Evolutionary conservation across 2,113 vertebrate species (phyloP), one percentile per base, ranked within the genome.

Genomic region (Furnarius figulus): DNA sequence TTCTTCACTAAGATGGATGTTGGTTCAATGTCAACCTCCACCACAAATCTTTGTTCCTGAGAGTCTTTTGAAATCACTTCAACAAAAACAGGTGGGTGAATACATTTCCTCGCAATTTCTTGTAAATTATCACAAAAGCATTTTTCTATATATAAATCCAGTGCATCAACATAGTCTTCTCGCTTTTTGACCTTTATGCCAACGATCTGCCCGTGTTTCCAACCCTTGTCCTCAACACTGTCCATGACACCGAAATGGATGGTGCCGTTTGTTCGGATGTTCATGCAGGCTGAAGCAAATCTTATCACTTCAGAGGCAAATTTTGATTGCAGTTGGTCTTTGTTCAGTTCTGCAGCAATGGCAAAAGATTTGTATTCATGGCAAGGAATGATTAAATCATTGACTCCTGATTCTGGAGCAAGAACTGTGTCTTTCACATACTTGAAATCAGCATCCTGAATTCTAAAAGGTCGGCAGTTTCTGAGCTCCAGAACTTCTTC

Each of bases 181-280:
- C 47, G 97, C 12, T 98, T 88, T 61, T 40, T 58, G 9, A 99
- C 87, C 40, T 97, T 97, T 2, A 99, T 33, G 31, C 98, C 98
- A 67, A 77, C 12, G 15, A 99, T 97, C 87, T 99, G 98, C 1
- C 98, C 98, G 0, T 99, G 98, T 61, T 96, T 95, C 70, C 95
- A 96, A 13, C 14, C 90, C 44, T 31, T 40, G 37, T 98, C 85
- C 28, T 97, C 97, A 24, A 89, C 74, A 3, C 97, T 98, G 94
- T 99, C 98, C 98, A 98, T 97, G 63, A 99, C 92, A 39, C 98
- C 98, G 87, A 99, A 98, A 74, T 99, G 98, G 92, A 99, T 99
- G 79, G 98, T 99, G 6, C 98, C 98, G 10, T 99, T 99, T 72
- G 98, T 98, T 27, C 98, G 97, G 33, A 98, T 94, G 12, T 99